These are phyloP conservation scores for Dromococcyx pavoninus DNA, from an alignment of 2,797 vertebrate genomes.

Conservation along the genomic window DNA sequence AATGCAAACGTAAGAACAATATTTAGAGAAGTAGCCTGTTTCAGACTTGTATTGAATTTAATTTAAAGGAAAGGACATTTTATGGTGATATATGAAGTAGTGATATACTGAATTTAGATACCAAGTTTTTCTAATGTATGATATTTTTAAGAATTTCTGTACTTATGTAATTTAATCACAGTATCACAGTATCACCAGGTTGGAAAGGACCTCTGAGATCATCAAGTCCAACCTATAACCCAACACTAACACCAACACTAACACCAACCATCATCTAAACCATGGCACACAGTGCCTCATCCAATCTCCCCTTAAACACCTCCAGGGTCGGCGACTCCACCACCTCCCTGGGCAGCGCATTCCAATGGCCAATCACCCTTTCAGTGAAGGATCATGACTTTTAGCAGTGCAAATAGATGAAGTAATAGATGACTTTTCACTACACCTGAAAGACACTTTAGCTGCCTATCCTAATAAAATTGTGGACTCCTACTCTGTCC, in stretches of 20 bases:
- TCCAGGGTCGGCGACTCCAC: too few relatives aligned
- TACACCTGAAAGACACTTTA: neutral
- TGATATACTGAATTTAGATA: neutral
- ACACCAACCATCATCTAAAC: too few relatives aligned
- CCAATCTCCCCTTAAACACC: too few relatives aligned
- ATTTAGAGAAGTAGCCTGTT: neutral
- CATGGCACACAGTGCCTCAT: too few relatives aligned
- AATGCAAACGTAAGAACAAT: neutral
- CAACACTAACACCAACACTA: too few relatives aligned
- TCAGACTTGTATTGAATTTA: neutral
- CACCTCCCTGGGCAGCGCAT: too few relatives aligned
- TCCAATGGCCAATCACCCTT: too few relatives aligned
- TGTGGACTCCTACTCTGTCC: neutral
- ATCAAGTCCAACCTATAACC: too few relatives aligned
- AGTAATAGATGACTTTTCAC: neutral
- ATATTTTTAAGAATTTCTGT: neutral
- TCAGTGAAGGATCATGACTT: neutral
- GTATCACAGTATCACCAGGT: too few relatives aligned
- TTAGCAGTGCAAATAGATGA: neutral
- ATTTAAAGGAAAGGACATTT: neutral
- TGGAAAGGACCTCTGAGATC: too few relatives aligned
- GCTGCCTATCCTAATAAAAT: neutral
- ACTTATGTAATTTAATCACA: neutral
- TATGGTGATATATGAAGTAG: neutral
- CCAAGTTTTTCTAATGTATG: neutral